Evolutionary conservation across 2,888 invertebrate species (phyloP).

Genomic region (Xylocampa areola): DNA sequence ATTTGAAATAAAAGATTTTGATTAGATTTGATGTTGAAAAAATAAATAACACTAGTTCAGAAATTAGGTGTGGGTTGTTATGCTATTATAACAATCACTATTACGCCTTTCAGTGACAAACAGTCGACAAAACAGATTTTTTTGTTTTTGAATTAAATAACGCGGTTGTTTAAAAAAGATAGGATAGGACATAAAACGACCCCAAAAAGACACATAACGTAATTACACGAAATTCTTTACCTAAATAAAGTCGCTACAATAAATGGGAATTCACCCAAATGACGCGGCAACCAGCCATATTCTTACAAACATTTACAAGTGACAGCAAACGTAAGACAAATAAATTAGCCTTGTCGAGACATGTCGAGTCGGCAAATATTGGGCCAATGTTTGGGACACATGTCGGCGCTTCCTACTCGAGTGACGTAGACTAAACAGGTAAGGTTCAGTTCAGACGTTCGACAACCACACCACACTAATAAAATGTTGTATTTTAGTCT

Average conservation of each 20-base stretch:
- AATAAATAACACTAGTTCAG: no score
- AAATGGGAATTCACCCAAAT: background rate
- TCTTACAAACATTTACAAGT: constrained; percentile 26
- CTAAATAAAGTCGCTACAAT: constrained; percentile 21
- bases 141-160: no score
- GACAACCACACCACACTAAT: no score
- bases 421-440: constrained; percentile 7
- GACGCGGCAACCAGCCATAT: constrained; percentile 8
- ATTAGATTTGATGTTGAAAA: no score
- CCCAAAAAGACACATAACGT: background rate
- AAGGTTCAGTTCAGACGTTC: no score
- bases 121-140: no score
- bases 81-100: no score
- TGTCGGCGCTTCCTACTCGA: constrained; percentile 8
- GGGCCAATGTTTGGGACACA: constrained; percentile 39
- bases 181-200: background rate
- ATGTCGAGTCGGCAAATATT: constrained; percentile 41
- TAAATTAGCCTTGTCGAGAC: constrained; percentile 33
- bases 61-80: no score
- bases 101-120: no score
- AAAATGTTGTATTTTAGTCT: no score
- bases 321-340: constrained; percentile 33
- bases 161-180: background rate
- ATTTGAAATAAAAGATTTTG: no score
- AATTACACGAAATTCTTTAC: constrained; percentile 3